phyloP scores from a whole-genome alignment of 2,113 vertebrate genomes.

The Cavia porcellus region DNA sequence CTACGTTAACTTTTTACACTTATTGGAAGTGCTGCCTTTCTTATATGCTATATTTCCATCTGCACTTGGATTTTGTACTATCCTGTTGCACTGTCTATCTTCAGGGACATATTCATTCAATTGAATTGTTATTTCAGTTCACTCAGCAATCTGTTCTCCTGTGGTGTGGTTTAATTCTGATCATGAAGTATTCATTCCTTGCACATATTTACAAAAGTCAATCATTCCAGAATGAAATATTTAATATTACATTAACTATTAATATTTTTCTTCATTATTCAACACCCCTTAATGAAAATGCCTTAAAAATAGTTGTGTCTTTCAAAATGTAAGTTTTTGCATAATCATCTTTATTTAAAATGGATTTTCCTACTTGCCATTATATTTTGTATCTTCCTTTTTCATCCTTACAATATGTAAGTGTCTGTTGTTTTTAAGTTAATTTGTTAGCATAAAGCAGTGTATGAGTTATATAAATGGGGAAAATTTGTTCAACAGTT shows the following conservation, averaged over 20 bases:
- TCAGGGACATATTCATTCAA: not conserved
- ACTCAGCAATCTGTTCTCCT: not conserved
- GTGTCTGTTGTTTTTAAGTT: not conserved
- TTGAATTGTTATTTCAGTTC: conserved; percentile 36
- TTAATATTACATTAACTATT: conserved; percentile 56
- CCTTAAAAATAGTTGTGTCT: not conserved
- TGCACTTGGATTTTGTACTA: not conserved
- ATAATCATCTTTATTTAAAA: conserved; percentile 7
- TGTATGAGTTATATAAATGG: not conserved
- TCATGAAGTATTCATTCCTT: conserved; percentile 28
- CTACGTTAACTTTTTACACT: not conserved
- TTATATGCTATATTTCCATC: not conserved
- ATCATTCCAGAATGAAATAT: conserved; percentile 40
- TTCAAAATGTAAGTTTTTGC: not conserved
- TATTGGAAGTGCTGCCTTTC: not conserved
- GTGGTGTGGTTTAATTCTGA: conserved; percentile 27
- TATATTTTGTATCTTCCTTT: not conserved
- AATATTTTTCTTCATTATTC: conserved; percentile 45
- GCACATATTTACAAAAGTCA: conserved; percentile 16
- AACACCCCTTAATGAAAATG: not conserved
- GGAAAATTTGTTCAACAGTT: not conserved
- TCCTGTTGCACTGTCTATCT: not conserved
- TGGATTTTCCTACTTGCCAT: not conserved
- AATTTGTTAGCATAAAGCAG: not conserved
- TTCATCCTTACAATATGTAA: not conserved